Base-by-base conservation (phyloP, 1,140 invertebrate species). In the roundworm (Caenorhabditis elegans) region DNA sequence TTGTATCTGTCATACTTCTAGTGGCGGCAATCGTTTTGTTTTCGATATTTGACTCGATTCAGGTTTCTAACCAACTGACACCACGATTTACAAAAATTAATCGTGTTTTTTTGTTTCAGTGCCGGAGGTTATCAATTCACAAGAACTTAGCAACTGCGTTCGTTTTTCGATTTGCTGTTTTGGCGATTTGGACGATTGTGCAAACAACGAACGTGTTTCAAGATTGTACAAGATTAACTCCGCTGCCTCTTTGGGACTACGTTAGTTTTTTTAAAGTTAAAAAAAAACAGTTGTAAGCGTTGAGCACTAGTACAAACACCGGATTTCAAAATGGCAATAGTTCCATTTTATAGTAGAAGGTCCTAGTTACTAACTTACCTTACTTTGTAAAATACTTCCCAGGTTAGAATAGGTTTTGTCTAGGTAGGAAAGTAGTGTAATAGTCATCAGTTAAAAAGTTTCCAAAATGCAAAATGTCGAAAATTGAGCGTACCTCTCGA, bases 101-200 rank as follows among this genome's bases (percentile, higher is more conserved):
- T n/a, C n/a, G n/a, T n/a, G n/a, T n/a, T n/a, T n/a, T n/a, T n/a
- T n/a, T n/a, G n/a, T n/a, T n/a, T 4, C n/a, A 81, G 80, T 81
- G 80, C 36, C 85, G 88, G 17, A 84, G 88, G n/a, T 75, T 89
- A 19, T 90, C 91, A 4, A 92, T 92, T 47, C 91, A 92, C 87
- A 92, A 91, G 82, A 90, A 92, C 82, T 87, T 92, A 13, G 90
- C 91, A 3, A 51, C 89, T 17, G 91, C 91, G 2, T 92, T 92
- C 87, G 90, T 92, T 8, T 86, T 92, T 78, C 88, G 88, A 28
- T 89, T 89, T 76, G 84, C 89, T 39, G 84, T 89, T 13, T 70
- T 89, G 15, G 88, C 88, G 8, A 65, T 89, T 31, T 89, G 88
- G 88, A 88, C 85, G 1, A 80, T 85, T 17, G 83, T 83, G n/a